Percentiles rank a stretch among this genome's conserved stretches.
phyloP scores from a whole-genome alignment of 2,797 vertebrate genomes.

The Podarcis lilfordi region DNA sequence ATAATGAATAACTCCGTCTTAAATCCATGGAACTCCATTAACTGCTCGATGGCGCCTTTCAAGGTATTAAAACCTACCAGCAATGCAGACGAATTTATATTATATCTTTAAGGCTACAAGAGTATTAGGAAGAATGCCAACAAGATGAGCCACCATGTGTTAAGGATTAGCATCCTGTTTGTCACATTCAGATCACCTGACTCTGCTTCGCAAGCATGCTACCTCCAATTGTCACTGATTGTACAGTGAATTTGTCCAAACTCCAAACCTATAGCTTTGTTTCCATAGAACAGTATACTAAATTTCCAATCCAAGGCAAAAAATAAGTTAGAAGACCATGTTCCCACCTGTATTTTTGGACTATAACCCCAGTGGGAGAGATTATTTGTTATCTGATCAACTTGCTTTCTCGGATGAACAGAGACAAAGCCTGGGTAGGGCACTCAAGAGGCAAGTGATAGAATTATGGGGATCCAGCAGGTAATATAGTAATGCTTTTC shows the following conservation, averaged over 20 bases:
- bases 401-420: too few relatives aligned
- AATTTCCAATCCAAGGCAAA: conserved; percentile 29
- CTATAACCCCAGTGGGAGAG: not conserved
- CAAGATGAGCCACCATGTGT: conserved; percentile 52
- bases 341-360: not conserved
- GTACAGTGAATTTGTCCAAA: conserved; percentile 30
- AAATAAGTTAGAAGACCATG: conserved; percentile 36
- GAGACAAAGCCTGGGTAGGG: not conserved
- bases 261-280: conserved; percentile 40
- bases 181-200: not conserved
- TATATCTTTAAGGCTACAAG: conserved; percentile 60
- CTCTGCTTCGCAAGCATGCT: not conserved
- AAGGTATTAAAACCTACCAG: conserved; percentile 66
- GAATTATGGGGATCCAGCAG: not conserved
- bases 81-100: conserved; percentile 55
- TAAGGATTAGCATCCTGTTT: conserved; percentile 61
- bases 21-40: conserved; percentile 64
- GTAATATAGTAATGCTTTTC: not conserved
- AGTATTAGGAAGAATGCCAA: conserved; percentile 58
- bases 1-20: conserved; percentile 60
- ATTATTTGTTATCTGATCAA: not conserved
- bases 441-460: not conserved
- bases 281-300: conserved; percentile 31
- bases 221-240: not conserved
- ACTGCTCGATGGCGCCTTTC: conserved; percentile 57